A percentile compares a stretch with the other conserved stretches of the same genome.
Conservation (phyloP, 2,113 vertebrate species). For the Electrona antarctica region DNA sequence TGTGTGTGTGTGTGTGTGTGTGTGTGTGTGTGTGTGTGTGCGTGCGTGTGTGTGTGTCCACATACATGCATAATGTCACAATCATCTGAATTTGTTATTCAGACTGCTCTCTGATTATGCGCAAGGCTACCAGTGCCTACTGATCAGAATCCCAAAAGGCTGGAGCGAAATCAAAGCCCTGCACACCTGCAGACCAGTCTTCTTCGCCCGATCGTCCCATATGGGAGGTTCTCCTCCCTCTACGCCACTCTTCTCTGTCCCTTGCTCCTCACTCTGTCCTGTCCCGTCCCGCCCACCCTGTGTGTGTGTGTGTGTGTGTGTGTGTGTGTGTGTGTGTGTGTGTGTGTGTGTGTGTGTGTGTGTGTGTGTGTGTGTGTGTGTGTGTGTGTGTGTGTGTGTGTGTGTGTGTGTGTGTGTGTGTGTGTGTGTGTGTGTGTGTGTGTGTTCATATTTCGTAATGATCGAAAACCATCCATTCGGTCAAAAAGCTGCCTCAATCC, state of each 20-base stretch:
- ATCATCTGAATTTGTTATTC: constrained; percentile 59
- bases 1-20: constrained; percentile 13
- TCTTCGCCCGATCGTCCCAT: constrained; percentile 69
- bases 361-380: neutral
- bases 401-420: neutral
- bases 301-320: constrained; percentile 25
- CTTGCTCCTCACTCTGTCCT: neutral
- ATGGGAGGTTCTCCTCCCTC: constrained; percentile 61
- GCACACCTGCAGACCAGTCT: constrained; percentile 71
- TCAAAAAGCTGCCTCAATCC: constrained; percentile 18
- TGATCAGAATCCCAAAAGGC: constrained; percentile 65
- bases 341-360: neutral
- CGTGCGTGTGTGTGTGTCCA: constrained; percentile 15
- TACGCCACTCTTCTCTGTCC: neutral
- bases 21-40: neutral
- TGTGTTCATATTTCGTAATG: constrained; percentile 7
- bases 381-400: neutral
- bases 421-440: neutral
- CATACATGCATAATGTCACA: constrained; percentile 58
- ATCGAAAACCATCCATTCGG: constrained; percentile 8
- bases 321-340: constrained; percentile 6
- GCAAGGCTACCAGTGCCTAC: constrained; percentile 50
- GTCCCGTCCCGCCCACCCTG: constrained; percentile 37
- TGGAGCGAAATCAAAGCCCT: constrained; percentile 72
- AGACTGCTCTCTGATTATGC: constrained; percentile 64